These are phyloP conservation scores for Petrocephalus zakoni DNA, from an alignment of 2,113 vertebrate species.

Conservation along the genomic window DNA sequence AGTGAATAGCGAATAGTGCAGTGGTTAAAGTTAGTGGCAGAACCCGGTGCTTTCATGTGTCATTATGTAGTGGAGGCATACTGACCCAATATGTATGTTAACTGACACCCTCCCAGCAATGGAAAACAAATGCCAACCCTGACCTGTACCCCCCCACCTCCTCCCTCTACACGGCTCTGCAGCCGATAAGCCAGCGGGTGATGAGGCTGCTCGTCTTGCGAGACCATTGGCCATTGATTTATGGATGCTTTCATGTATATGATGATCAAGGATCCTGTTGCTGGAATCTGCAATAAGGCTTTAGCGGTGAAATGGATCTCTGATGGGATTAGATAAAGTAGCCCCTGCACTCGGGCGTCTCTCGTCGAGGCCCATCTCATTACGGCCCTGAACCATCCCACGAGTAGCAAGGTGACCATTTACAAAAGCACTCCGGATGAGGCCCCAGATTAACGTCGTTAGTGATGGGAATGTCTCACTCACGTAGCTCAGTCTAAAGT, in stretches of 20 bases:
- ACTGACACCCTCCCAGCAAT: background rate
- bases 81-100: background rate
- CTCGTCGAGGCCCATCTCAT: background rate
- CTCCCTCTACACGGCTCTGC: background rate
- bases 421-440: background rate
- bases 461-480: conserved; percentile 41
- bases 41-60: background rate
- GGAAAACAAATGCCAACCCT: background rate
- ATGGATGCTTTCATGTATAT: background rate
- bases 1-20: background rate
- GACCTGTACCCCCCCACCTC: background rate
- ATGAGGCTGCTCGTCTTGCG: background rate
- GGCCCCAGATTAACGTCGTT: background rate
- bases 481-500: conserved; percentile 84
- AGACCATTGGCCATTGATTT: background rate
- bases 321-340: background rate
- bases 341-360: background rate
- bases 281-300: background rate
- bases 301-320: background rate
- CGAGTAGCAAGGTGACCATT: background rate
- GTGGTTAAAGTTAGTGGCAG: background rate
- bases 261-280: background rate
- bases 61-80: background rate
- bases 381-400: background rate
- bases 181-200: background rate